Percentiles rank a stretch among this genome's conserved stretches.
These are phyloP conservation scores for Psittacula echo DNA, from an alignment of 2,797 vertebrate species.

Conservation along the genomic window DNA sequence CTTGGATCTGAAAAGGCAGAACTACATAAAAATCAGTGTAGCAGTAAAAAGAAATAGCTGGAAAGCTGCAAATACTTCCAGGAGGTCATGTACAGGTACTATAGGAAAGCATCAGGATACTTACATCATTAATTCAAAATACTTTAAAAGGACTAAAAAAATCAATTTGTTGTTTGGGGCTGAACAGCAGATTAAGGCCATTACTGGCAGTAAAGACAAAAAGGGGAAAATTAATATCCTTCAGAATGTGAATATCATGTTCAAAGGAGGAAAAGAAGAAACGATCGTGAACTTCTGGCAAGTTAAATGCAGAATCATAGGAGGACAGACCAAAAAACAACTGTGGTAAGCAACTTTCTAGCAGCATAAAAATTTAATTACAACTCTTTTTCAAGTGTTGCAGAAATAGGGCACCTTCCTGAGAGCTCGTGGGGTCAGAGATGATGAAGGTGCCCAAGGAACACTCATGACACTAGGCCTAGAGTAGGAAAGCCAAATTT, in stretches of 20 bases:
- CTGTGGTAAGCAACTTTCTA: conserved; percentile 15
- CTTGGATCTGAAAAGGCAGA: background rate
- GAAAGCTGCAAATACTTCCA: background rate
- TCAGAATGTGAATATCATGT: background rate
- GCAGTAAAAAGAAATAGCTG: background rate
- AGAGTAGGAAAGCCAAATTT: background rate
- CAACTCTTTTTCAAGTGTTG: background rate
- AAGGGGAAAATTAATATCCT: background rate
- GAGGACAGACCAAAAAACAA: conserved; percentile 2
- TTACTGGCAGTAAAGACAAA: background rate
- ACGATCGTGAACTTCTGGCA: background rate
- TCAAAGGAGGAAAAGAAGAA: background rate
- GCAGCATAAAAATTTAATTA: conserved; percentile 23
- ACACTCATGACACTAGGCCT: background rate
- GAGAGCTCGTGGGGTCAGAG: background rate
- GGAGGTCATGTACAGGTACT: background rate
- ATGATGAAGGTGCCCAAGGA: background rate
- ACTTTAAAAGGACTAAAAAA: background rate
- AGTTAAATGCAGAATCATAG: background rate
- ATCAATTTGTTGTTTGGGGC: background rate
- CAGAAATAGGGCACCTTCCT: background rate
- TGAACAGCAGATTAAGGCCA: background rate
- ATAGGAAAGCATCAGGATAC: background rate
- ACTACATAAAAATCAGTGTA: background rate
- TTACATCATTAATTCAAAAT: background rate